These are phyloP conservation scores for Plagodis dolabraria DNA, from an alignment of 2,888 invertebrate species.

Conservation along the genomic window DNA sequence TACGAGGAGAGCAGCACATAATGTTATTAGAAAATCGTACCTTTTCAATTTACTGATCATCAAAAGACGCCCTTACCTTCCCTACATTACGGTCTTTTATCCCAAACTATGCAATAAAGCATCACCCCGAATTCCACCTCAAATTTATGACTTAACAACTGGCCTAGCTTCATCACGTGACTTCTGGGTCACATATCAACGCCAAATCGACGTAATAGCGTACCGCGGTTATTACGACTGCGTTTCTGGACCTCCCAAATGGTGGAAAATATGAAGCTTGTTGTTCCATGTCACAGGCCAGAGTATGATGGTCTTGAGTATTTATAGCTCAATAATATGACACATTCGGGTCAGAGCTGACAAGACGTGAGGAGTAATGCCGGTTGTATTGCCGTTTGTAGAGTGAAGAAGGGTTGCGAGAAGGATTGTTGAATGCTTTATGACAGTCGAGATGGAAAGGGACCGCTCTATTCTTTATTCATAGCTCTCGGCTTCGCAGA, in stretches of 20 bases:
- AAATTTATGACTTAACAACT: slow-evolving; percentile 21
- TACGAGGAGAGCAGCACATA: too few relatives aligned
- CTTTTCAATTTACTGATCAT: neutral
- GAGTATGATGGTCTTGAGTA: slow-evolving; percentile 50
- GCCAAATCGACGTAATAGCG: slow-evolving; percentile 58
- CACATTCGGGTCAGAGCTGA: slow-evolving; percentile 61
- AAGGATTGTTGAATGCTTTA: slow-evolving; percentile 39
- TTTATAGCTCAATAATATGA: slow-evolving; percentile 71
- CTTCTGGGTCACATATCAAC: slow-evolving; percentile 57
- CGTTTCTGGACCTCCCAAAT: slow-evolving; percentile 27
- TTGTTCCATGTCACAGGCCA: slow-evolving; percentile 26
- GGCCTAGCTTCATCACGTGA: slow-evolving; percentile 43
- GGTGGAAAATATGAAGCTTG: slow-evolving; percentile 27
- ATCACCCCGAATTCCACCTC: slow-evolving; percentile 13
- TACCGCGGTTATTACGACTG: slow-evolving; percentile 42
- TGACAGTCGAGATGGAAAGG: slow-evolving; percentile 25
- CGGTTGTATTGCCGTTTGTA: slow-evolving; percentile 40
- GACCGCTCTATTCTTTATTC: slow-evolving; percentile 27
- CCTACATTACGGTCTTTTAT: neutral
- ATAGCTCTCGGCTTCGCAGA: slow-evolving; percentile 9
- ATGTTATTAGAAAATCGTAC: too few relatives aligned
- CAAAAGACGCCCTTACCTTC: neutral
- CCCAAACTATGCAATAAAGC: slow-evolving; percentile 12
- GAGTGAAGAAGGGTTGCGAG: slow-evolving; percentile 21
- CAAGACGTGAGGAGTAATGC: slow-evolving; percentile 46